Conservation (phyloP, 2,888 invertebrate genomes). For the Leptura quadrifasciata region DNA sequence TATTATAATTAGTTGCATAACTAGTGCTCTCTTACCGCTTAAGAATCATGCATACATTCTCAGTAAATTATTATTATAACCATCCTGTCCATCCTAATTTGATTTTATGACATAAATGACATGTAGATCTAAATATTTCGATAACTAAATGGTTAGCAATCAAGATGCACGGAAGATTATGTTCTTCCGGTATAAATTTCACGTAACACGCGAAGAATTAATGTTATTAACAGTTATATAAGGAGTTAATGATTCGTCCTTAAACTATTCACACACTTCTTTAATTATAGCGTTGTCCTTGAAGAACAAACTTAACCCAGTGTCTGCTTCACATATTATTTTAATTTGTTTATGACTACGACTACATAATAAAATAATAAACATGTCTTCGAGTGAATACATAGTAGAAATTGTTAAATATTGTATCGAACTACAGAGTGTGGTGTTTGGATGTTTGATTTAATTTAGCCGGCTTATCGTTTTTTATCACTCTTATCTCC, state of each 20-base stretch:
- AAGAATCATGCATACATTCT: not conserved
- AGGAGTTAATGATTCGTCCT: slow-evolving; percentile 45
- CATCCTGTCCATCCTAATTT: not conserved
- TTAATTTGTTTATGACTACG: slow-evolving; percentile 19
- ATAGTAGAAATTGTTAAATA: not conserved
- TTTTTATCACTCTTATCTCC: slow-evolving; percentile 15
- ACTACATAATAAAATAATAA: slow-evolving; percentile 22
- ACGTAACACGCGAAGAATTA: slow-evolving; percentile 40
- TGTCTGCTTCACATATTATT: slow-evolving; percentile 39
- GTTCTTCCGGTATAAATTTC: slow-evolving; percentile 44
- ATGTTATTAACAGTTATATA: slow-evolving; percentile 47
- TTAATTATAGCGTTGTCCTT: slow-evolving; percentile 48
- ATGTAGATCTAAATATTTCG: not conserved
- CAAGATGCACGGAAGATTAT: slow-evolving; percentile 36
- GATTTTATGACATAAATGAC: not conserved
- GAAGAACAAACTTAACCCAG: slow-evolving; percentile 36
- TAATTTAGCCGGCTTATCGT: slow-evolving; percentile 9
- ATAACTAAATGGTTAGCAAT: slow-evolving; percentile 4
- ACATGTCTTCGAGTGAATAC: not conserved
- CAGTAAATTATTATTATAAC: not conserved
- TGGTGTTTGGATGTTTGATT: not conserved
- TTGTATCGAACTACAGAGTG: not conserved
- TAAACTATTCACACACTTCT: slow-evolving; percentile 45
- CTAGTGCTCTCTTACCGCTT: no score
- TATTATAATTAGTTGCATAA: no score